Conservation (phyloP, 2,888 invertebrate species). For the Aphidoletes aphidimyza region DNA sequence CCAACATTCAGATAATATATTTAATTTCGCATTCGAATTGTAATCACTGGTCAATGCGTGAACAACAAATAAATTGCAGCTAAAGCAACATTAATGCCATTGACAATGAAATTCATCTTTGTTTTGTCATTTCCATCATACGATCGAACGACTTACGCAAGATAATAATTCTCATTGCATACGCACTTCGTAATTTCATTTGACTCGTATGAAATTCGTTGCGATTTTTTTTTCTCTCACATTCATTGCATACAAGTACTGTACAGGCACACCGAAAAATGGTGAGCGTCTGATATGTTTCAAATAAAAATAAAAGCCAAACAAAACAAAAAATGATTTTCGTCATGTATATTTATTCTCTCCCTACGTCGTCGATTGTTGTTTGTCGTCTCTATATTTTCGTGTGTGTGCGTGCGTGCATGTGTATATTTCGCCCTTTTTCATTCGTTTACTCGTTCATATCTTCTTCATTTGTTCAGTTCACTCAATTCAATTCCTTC, state of each 20-base stretch:
- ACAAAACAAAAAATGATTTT: conserved; percentile 2
- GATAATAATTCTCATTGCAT: too few relatives aligned
- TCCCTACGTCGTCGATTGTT: neutral
- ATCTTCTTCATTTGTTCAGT: neutral
- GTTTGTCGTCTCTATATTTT: neutral
- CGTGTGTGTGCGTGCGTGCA: neutral
- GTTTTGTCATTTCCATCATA: too few relatives aligned
- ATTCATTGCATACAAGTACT: neutral
- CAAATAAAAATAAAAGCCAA: neutral
- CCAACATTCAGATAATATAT: too few relatives aligned
- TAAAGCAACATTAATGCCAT: too few relatives aligned
- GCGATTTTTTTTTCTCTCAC: neutral
- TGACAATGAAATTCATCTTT: too few relatives aligned
- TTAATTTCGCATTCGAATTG: too few relatives aligned
- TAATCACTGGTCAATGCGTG: too few relatives aligned
- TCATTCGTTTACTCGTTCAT: neutral
- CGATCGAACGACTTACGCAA: too few relatives aligned
- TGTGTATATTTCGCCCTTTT: neutral
- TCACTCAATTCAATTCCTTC: neutral
- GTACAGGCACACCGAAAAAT: neutral
- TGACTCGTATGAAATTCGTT: too few relatives aligned
- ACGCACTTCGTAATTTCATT: too few relatives aligned
- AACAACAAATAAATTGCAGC: too few relatives aligned
- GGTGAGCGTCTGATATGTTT: neutral
- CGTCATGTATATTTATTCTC: conserved; percentile 16